phyloP scores from a whole-genome alignment of 2,797 vertebrate species.

The Centroberyx gerrardi region DNA sequence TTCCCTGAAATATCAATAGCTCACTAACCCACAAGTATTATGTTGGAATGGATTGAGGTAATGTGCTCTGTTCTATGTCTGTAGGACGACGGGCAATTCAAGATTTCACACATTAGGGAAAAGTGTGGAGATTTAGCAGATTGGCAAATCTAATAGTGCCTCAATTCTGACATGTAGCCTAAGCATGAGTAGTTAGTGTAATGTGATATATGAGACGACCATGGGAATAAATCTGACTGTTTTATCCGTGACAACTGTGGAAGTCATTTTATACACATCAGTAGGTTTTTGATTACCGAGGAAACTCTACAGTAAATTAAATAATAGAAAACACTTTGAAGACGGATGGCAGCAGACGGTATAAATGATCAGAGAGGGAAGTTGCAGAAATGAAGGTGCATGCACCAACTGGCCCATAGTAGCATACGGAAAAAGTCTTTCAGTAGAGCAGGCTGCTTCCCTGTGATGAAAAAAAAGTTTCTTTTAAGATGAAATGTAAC shows the following conservation, averaged over 20 bases:
- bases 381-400: neutral
- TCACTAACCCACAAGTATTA: neutral
- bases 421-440: neutral
- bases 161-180: slow-evolving; percentile 2
- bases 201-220: neutral
- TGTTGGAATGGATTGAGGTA: neutral
- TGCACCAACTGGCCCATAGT: slow-evolving; percentile 27
- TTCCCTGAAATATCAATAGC: neutral
- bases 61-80: neutral
- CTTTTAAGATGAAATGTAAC: slow-evolving; percentile 3
- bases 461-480: slow-evolving; percentile 4
- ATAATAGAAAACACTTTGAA: neutral
- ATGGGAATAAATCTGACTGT: neutral
- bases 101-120: neutral
- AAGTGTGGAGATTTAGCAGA: neutral
- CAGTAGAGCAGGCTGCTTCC: neutral
- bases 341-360: slow-evolving; percentile 1
- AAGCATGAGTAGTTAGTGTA: neutral
- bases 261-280: slow-evolving; percentile 6
- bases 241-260: neutral
- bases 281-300: neutral
- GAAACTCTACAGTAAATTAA: neutral
- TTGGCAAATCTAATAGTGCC: neutral
- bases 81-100: neutral
- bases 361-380: neutral